Evolutionary conservation across 2,797 vertebrate genomes (phyloP), one percentile per base, ranked within the genome.

Genomic region (Anas bernieri): DNA sequence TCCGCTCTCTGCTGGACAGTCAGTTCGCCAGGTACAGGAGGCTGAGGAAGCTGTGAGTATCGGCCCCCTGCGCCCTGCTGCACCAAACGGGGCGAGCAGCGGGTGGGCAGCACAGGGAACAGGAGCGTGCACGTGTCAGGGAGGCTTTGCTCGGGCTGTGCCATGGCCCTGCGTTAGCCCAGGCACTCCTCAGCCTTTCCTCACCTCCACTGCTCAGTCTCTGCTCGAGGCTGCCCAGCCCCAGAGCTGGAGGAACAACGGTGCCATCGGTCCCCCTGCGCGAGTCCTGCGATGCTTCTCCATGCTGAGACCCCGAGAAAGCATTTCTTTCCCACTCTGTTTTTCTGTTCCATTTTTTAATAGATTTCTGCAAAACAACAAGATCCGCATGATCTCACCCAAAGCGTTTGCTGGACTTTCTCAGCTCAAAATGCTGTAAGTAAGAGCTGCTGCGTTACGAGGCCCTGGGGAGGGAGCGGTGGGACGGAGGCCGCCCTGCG

Each of bases 321-420:
- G 21, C 6, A 4, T 23, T 73, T 11, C 35, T 50, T 28, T 23
- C 59, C 35, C 39, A 11, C 1, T 23, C 37, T 54, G 13, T 74
- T 12, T 12, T 39, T 45, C 39, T 59, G n/a, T 43, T 52, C 17
- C 35, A 6, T 46, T 75, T 75, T n/a, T 23, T 41, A 67, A 68
- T 61, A 98, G 97, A 37, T 96, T 98, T 83, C 92, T 98, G 68
- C 97, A 98, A 62, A 97, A 96, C 81, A 98, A 97, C 72, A 94
- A 68, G 54, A 96, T 98, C 54, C 48, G 41, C 23, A 43, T 73
- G 2, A 94, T 98, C 64, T 93, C 93, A 21, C 88, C 69, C 45
- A 89, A 79, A 67, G 95, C 97, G 11, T 98, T 98, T 58, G 88
- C 97, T 52, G 96, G 97, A 64, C 96, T 98, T 50, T 94, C 74